Evolutionary conservation across 2,797 vertebrate genomes (phyloP).

Genomic region (Sandelia bainsii): DNA sequence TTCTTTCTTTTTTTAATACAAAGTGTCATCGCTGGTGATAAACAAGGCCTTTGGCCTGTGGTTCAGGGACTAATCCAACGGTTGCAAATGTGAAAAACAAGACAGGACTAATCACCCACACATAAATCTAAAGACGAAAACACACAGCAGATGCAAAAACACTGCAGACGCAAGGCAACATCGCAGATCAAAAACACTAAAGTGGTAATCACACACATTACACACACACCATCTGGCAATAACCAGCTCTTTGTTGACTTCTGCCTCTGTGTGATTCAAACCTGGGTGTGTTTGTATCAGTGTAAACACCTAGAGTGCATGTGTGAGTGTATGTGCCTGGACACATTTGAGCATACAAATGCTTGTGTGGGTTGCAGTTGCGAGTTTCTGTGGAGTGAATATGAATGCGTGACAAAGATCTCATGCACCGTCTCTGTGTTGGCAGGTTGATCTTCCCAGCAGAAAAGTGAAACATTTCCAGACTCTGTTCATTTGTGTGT

Average conservation of each 20-base stretch:
- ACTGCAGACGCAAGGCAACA: constrained; percentile 26
- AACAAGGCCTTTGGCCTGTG: constrained; percentile 45
- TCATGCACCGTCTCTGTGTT: constrained; percentile 55
- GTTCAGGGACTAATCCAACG: constrained; percentile 38
- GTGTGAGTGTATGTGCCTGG: constrained; percentile 37
- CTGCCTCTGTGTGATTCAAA: constrained; percentile 50
- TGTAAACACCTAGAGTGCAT: constrained; percentile 37
- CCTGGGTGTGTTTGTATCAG: constrained; percentile 26
- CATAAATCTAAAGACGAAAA: constrained; percentile 45
- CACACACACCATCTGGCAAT: constrained; percentile 66
- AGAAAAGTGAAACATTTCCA: constrained; percentile 54
- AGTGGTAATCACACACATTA: constrained; percentile 63
- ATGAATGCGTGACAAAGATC: constrained; percentile 57
- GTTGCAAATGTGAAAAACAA: constrained; percentile 41
- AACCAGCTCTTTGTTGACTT: constrained; percentile 60
- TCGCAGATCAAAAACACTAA: constrained; percentile 59
- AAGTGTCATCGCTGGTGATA: constrained; percentile 33
- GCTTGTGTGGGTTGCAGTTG: constrained; percentile 33
- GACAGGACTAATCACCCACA: constrained; percentile 56
- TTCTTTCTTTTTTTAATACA: constrained; percentile 11
- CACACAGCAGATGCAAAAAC: constrained; percentile 24
- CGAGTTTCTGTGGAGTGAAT: constrained; percentile 27
- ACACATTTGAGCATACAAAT: constrained; percentile 22
- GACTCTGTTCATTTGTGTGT: constrained; percentile 18
- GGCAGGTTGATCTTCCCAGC: constrained; percentile 54